Percentiles rank a stretch among this genome's conserved stretches.
Evolutionary conservation across 2,113 vertebrate species (phyloP).

Genomic region (Oceanodroma tethys): DNA sequence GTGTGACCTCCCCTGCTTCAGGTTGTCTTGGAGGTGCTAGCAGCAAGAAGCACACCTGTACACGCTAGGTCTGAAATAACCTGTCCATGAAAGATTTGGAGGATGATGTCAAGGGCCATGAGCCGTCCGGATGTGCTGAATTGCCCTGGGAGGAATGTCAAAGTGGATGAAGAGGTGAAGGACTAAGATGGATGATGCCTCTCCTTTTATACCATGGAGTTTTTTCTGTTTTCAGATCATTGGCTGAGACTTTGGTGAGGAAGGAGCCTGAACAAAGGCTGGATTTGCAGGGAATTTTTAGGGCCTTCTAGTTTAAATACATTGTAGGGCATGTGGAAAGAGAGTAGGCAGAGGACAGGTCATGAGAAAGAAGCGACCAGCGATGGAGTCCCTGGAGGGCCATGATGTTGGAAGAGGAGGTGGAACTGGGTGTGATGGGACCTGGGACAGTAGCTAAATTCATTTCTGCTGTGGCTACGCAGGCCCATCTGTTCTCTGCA

Average conservation of each 20-base stretch:
- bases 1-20: neutral
- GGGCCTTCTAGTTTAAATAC: neutral
- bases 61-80: neutral
- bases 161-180: neutral
- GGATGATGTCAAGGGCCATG: neutral
- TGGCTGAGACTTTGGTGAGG: neutral
- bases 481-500: constrained; percentile 52
- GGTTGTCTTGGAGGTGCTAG: neutral
- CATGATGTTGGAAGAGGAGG: neutral
- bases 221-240: neutral
- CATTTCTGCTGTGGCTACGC: neutral
- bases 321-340: neutral
- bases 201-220: neutral
- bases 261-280: neutral
- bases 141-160: neutral
- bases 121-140: neutral
- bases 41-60: neutral
- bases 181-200: neutral
- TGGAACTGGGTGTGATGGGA: neutral
- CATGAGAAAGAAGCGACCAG: neutral
- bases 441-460: constrained; percentile 39
- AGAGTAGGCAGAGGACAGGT: neutral
- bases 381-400: neutral
- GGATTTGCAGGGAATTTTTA: neutral
- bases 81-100: neutral